phyloP scores from a whole-genome alignment of 1,140 invertebrate genomes.

The Hycleus cichorii region DNA sequence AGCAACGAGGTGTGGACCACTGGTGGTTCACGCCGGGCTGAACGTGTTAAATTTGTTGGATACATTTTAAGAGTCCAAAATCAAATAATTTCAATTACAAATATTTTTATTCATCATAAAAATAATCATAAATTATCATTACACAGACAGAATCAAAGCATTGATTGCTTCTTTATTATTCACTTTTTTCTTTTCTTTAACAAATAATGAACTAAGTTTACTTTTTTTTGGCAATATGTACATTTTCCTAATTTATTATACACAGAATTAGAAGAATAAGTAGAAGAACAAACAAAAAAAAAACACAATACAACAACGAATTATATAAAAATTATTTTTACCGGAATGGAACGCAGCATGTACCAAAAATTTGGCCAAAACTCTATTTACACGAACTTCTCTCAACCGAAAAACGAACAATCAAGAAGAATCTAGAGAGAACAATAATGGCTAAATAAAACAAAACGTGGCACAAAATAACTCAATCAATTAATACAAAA shows the following conservation, averaged over 20 bases:
- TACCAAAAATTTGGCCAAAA: slow-evolving; percentile 25
- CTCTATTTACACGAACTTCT: slow-evolving; percentile 15
- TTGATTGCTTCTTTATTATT: slow-evolving; percentile 17
- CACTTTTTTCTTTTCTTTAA: slow-evolving; percentile 20
- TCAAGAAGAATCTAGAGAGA: slow-evolving; percentile 3
- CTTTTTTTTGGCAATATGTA: slow-evolving; percentile 38
- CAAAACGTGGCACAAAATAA: background rate
- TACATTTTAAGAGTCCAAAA: too few species aligned
- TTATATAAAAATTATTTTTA: slow-evolving; percentile 32
- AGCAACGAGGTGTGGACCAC: too few species aligned
- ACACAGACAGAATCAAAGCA: slow-evolving; percentile 35
- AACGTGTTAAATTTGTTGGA: too few species aligned
- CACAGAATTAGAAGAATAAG: background rate
- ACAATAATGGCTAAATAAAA: slow-evolving; percentile 1
- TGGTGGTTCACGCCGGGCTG: too few species aligned
- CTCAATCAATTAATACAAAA: background rate
- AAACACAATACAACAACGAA: slow-evolving; percentile 39
- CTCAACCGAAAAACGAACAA: slow-evolving; percentile 20
- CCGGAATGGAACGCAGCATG: slow-evolving; percentile 31
- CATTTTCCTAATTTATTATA: slow-evolving; percentile 32
- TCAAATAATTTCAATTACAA: slow-evolving; percentile 25
- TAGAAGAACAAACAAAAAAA: slow-evolving; percentile 20
- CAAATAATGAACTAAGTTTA: slow-evolving; percentile 31
- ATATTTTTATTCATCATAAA: slow-evolving; percentile 38
- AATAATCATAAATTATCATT: slow-evolving; percentile 39